Conservation (phyloP, 2,888 invertebrate genomes). For the Belgica antarctica region DNA sequence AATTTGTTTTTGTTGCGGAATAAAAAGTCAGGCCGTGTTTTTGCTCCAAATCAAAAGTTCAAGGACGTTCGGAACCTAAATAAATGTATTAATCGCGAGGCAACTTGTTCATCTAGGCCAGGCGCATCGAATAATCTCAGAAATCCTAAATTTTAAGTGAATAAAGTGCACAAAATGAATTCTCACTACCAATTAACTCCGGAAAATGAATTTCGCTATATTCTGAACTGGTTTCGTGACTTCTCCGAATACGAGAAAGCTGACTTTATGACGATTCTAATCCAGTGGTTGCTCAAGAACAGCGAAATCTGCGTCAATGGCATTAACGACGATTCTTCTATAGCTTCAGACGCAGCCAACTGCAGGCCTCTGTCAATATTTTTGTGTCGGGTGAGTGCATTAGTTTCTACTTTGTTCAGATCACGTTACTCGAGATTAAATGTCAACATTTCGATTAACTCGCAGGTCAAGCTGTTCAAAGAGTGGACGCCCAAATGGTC, state of each 20-base stretch:
- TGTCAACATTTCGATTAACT: conserved; percentile 1
- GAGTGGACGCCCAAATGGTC: conserved; percentile 83
- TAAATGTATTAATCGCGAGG: conserved; percentile 5
- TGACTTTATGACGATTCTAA: conserved; percentile 75
- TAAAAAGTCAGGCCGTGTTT: not conserved
- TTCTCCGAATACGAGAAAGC: conserved; percentile 85
- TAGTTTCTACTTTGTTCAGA: not conserved
- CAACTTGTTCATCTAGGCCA: not conserved
- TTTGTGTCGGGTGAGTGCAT: conserved; percentile 36
- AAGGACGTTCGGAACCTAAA: not conserved
- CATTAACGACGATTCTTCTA: conserved; percentile 26
- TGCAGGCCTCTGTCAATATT: conserved; percentile 32
- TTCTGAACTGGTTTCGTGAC: conserved; percentile 83
- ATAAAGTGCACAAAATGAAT: conserved; percentile 11
- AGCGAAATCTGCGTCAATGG: conserved; percentile 29
- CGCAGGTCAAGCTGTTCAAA: conserved; percentile 73
- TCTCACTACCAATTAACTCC: conserved; percentile 54
- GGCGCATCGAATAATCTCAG: not conserved
- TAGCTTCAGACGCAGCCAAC: not conserved
- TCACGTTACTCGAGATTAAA: not conserved
- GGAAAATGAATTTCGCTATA: conserved; percentile 75
- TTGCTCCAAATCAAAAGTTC: not conserved
- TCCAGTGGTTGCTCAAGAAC: conserved; percentile 56
- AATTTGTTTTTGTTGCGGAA: not conserved
- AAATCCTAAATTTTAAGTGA: conserved; percentile 11